These are phyloP conservation scores for Mesocentrotus franciscanus DNA, from an alignment of 53 echinoderm and acorn worm genomes.

Conservation along the genomic window DNA sequence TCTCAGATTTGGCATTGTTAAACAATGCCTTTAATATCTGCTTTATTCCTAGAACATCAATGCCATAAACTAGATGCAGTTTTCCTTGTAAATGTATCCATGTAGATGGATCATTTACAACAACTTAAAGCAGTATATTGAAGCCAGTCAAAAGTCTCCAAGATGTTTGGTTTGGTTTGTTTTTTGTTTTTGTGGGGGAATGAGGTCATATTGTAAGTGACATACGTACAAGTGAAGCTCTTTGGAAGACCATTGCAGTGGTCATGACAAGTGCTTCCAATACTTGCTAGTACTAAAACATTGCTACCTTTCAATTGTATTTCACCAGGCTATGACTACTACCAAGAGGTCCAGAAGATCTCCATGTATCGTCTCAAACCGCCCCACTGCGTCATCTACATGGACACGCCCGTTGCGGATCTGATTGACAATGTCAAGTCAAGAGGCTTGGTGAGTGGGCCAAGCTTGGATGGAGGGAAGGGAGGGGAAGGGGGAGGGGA, in stretches of 20 bases:
- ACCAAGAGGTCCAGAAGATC: constrained; percentile 80
- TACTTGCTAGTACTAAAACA: background rate
- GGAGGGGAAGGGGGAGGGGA: background rate
- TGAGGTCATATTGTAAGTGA: no score
- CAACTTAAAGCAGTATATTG: no score
- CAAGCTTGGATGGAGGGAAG: background rate
- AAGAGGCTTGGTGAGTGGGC: background rate
- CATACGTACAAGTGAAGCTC: no score
- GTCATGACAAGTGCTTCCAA: background rate
- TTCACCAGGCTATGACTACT: constrained; percentile 83
- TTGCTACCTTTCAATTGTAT: background rate
- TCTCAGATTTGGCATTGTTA: no score
- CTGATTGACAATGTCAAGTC: constrained; percentile 75
- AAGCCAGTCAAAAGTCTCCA: no score
- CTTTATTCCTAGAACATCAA: no score
- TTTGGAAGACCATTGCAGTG: no score
- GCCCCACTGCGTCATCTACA: constrained; percentile 87
- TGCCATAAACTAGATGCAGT: background rate
- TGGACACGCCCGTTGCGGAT: constrained; percentile 84
- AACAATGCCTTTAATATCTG: no score
- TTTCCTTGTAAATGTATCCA: background rate
- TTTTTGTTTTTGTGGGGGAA: no score
- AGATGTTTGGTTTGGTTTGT: no score
- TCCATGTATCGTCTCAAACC: constrained; percentile 80
- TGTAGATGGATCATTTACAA: no score